A percentile compares a stretch with the other conserved stretches of the same genome.
These are phyloP conservation scores for Apis cerana DNA, from an alignment of 1,140 invertebrate species.

Conservation along the genomic window DNA sequence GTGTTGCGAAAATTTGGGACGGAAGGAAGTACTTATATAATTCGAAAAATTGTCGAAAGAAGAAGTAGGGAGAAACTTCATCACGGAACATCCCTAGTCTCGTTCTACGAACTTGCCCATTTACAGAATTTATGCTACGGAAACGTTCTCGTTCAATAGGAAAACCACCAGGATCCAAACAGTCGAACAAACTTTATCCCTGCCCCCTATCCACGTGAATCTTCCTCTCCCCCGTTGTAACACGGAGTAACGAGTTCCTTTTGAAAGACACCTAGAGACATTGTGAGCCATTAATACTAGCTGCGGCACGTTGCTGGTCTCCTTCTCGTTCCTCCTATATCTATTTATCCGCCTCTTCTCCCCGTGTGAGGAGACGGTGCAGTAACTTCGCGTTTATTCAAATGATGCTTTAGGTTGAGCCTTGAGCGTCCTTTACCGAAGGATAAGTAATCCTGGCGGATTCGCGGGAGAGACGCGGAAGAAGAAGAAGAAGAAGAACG, in stretches of 20 bases:
- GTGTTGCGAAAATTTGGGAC: no score
- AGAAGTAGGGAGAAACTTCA: no score
- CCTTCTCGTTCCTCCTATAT: slow-evolving; percentile 19
- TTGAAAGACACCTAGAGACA: slow-evolving; percentile 35
- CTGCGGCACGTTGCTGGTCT: slow-evolving; percentile 29
- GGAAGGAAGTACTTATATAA: no score
- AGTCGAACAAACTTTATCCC: slow-evolving; percentile 25
- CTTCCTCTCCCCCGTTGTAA: slow-evolving; percentile 25
- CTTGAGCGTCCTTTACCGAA: slow-evolving; percentile 66
- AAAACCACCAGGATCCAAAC: slow-evolving; percentile 3
- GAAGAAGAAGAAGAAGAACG: background rate
- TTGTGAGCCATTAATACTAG: slow-evolving; percentile 66
- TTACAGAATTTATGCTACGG: background rate
- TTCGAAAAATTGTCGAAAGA: no score
- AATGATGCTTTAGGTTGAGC: slow-evolving; percentile 75
- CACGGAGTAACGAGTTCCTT: slow-evolving; percentile 26
- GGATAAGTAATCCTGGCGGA: slow-evolving; percentile 73
- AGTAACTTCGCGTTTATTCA: slow-evolving; percentile 76
- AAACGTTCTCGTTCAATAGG: background rate
- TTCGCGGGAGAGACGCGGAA: slow-evolving; percentile 43
- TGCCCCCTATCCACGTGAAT: slow-evolving; percentile 1
- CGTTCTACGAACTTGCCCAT: background rate
- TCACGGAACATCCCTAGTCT: no score
- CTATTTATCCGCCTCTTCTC: slow-evolving; percentile 4
- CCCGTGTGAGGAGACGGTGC: slow-evolving; percentile 39